Conservation (phyloP, 1,140 invertebrate genomes). For the Drosophila burlai region DNA sequence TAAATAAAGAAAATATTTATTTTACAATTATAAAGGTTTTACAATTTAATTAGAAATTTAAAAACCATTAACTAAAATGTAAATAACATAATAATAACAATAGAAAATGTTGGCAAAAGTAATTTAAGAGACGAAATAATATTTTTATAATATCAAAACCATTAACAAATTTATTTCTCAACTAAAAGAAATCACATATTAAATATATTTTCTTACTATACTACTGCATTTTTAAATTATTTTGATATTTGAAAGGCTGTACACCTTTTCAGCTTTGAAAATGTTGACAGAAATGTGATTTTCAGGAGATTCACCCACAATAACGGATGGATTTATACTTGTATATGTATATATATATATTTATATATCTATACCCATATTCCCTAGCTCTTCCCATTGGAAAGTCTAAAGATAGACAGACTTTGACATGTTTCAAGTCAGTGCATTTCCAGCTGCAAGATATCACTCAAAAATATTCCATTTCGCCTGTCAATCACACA, state of each 20-base stretch:
- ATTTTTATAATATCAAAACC: neutral
- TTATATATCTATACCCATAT: neutral
- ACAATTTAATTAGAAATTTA: neutral
- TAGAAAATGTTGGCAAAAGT: neutral
- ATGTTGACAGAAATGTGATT: neutral
- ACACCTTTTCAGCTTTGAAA: conserved; percentile 1
- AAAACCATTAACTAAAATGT: no score
- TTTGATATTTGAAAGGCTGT: neutral
- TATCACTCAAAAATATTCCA: conserved; percentile 52
- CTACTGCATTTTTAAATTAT: no score
- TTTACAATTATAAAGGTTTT: neutral
- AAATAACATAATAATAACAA: neutral
- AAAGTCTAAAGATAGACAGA: conserved; percentile 31
- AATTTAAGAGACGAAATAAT: neutral
- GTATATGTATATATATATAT: neutral
- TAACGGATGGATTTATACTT: conserved; percentile 19
- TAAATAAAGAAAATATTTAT: neutral
- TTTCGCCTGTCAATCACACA: conserved; percentile 37
- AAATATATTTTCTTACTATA: neutral
- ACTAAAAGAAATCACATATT: neutral
- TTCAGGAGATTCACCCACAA: neutral
- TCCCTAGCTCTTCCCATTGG: neutral
- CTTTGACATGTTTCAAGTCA: conserved; percentile 42
- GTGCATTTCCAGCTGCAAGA: conserved; percentile 41
- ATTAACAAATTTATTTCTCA: no score